A percentile compares a stretch with the other conserved stretches of the same genome.
Evolutionary conservation across 2,888 invertebrate genomes (phyloP).

Genomic region (Cheilosia urbana): DNA sequence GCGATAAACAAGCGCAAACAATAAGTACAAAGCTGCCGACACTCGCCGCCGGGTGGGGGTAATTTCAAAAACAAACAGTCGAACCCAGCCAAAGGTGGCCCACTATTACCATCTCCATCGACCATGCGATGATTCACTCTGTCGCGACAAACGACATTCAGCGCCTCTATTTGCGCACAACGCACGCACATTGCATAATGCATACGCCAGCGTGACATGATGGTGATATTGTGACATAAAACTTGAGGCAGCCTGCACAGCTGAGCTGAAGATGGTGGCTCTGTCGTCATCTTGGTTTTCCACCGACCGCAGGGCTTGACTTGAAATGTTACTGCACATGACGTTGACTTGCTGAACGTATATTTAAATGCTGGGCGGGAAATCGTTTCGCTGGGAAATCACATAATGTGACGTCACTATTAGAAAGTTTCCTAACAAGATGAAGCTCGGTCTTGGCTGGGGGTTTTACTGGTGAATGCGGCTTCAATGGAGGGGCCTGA

Average conservation of each 20-base stretch:
- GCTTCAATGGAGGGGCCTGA: neutral
- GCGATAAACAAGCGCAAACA: conserved; percentile 10
- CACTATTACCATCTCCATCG: neutral
- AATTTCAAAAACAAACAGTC: conserved; percentile 57
- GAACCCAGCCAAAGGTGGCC: conserved; percentile 4
- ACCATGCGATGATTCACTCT: conserved; percentile 47
- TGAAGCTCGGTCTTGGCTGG: neutral
- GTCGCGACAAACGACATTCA: conserved; percentile 29
- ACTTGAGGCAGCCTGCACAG: conserved; percentile 4
- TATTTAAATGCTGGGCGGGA: conserved; percentile 11
- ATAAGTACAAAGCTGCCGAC: neutral
- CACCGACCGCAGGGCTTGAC: conserved; percentile 31
- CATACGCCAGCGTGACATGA: conserved; percentile 29
- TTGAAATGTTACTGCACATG: conserved; percentile 3
- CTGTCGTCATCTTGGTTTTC: conserved; percentile 5
- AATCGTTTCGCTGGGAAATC: conserved; percentile 21
- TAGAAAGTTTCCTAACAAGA: conserved; percentile 39
- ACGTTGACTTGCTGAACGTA: conserved; percentile 1
- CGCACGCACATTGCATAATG: conserved; percentile 57
- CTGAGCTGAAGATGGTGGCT: neutral
- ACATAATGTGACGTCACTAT: conserved; percentile 37
- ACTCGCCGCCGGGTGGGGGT: conserved; percentile 2
- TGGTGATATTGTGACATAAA: conserved; percentile 24
- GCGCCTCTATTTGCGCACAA: conserved; percentile 27
- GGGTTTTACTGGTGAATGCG: too few relatives aligned